Conservation (phyloP, 2,888 invertebrate species). For the Patella pellucida region DNA sequence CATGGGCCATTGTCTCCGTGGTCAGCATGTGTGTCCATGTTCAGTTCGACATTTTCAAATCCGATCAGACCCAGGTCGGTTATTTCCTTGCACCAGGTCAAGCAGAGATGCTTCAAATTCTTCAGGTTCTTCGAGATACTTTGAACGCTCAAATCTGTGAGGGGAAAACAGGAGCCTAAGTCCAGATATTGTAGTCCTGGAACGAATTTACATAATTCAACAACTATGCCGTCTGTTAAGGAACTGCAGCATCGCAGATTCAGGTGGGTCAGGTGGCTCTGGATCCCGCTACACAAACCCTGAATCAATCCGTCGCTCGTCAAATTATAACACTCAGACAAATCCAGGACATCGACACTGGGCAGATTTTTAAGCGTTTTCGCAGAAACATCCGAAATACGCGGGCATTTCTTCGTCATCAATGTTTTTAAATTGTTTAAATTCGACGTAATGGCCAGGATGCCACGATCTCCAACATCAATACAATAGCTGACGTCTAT, state of each 20-base stretch:
- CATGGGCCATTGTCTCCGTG: slow-evolving; percentile 48
- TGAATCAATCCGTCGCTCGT: slow-evolving; percentile 77
- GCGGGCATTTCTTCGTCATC: slow-evolving; percentile 78
- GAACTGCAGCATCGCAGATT: slow-evolving; percentile 63
- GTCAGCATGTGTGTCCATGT: slow-evolving; percentile 34
- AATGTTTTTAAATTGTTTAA: slow-evolving; percentile 76
- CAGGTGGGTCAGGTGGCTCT: slow-evolving; percentile 51
- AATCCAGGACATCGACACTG: slow-evolving; percentile 76
- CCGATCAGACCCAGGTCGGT: slow-evolving; percentile 81
- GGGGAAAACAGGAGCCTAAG: slow-evolving; percentile 80
- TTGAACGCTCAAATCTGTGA: slow-evolving; percentile 79
- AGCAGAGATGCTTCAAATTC: slow-evolving; percentile 76
- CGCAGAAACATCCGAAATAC: slow-evolving; percentile 78
- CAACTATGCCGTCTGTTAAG: slow-evolving; percentile 78
- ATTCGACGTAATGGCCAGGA: slow-evolving; percentile 76
- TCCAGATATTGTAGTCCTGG: slow-evolving; percentile 77
- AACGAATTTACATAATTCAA: slow-evolving; percentile 76
- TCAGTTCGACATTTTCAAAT: slow-evolving; percentile 30
- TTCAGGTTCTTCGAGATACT: slow-evolving; percentile 78
- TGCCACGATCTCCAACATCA: slow-evolving; percentile 78
- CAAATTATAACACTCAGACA: slow-evolving; percentile 80
- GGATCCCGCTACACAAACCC: slow-evolving; percentile 73
- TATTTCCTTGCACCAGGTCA: slow-evolving; percentile 79
- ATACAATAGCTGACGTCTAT: slow-evolving; percentile 79
- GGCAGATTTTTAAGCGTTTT: slow-evolving; percentile 75